Evolutionary conservation across 2,797 vertebrate species (phyloP).

Genomic region (Diceros bicornis): DNA sequence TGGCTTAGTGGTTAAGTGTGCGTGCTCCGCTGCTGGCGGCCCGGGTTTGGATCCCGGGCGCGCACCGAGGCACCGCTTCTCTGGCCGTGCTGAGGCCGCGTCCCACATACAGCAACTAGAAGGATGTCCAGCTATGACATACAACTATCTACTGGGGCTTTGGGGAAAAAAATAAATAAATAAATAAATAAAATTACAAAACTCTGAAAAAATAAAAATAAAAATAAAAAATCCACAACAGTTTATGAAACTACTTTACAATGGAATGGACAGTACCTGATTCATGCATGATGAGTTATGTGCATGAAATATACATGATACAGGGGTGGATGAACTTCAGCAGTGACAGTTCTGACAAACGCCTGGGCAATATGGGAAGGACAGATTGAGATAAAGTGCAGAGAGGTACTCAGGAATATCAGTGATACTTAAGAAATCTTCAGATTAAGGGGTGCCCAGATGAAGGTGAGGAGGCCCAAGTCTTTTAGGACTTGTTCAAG

Average conservation of each 20-base stretch:
- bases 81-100: too few relatives aligned
- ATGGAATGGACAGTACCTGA: background rate
- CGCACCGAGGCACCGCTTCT: too few relatives aligned
- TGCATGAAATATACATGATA: accelerated
- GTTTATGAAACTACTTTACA: background rate
- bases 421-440: background rate
- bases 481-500: background rate
- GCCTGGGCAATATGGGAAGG: background rate
- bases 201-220: too few relatives aligned
- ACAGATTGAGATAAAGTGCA: background rate
- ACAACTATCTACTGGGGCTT: too few relatives aligned
- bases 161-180: too few relatives aligned
- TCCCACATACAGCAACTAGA: too few relatives aligned
- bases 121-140: too few relatives aligned
- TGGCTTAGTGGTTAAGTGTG: too few relatives aligned
- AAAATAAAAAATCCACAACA: background rate
- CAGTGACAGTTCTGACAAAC: background rate
- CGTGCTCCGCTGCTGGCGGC: too few relatives aligned
- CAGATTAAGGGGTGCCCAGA: too few relatives aligned
- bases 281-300: background rate
- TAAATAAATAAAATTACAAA: too few relatives aligned
- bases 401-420: background rate
- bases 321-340: background rate
- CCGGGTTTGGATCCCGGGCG: too few relatives aligned
- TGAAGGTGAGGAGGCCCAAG: background rate